These are phyloP conservation scores for Diplolepis rosae DNA, from an alignment of 2,888 invertebrate genomes.

Conservation along the genomic window DNA sequence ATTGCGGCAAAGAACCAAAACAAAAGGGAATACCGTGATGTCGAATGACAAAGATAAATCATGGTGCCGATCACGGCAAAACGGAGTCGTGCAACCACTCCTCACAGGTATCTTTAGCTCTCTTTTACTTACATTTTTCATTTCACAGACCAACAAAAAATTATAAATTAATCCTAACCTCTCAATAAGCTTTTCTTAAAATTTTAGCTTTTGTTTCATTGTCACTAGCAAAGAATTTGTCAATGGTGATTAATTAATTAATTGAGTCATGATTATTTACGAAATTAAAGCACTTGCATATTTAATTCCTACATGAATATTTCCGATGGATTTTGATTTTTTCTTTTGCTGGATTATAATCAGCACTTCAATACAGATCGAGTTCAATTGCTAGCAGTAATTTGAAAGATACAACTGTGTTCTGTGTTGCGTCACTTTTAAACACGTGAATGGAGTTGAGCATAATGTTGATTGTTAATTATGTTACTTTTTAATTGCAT, in stretches of 20 bases:
- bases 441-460: slow-evolving; percentile 2
- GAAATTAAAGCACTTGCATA: neutral
- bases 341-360: neutral
- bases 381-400: slow-evolving; percentile 3
- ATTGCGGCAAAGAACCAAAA: neutral
- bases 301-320: neutral
- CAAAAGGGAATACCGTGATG: slow-evolving; percentile 53
- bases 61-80: slow-evolving; percentile 78
- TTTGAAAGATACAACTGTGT: neutral
- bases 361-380: neutral
- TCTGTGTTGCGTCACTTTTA: slow-evolving; percentile 21
- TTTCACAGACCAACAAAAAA: neutral
- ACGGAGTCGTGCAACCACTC: slow-evolving; percentile 91
- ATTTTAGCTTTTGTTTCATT: neutral
- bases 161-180: slow-evolving; percentile 4
- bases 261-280: neutral
- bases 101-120: slow-evolving; percentile 82
- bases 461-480: slow-evolving; percentile 6
- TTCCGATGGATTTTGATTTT: neutral
- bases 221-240: neutral
- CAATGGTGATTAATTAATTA: neutral
- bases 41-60: slow-evolving; percentile 56
- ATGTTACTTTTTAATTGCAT: no score
- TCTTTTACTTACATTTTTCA: neutral
- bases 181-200: neutral